A percentile compares a stretch with the other conserved stretches of the same genome.
Conservation (phyloP, 2,888 invertebrate genomes). For the Orchestes rusci region DNA sequence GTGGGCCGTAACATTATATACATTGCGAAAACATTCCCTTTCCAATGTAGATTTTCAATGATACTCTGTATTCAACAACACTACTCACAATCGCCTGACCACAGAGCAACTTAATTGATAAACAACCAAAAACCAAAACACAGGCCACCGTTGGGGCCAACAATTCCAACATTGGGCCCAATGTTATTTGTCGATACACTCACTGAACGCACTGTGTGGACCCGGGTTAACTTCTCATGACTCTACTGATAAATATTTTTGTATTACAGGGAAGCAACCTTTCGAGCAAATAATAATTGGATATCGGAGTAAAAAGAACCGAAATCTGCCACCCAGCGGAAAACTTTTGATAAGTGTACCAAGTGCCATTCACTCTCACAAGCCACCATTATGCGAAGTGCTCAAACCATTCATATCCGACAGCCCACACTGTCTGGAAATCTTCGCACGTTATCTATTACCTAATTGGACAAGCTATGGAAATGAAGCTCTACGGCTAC, state of each 20-base stretch:
- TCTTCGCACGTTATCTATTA: slow-evolving; percentile 86
- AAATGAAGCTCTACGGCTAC: slow-evolving; percentile 77
- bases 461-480: slow-evolving; percentile 83
- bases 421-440: slow-evolving; percentile 65
- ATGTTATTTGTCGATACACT: too few species aligned
- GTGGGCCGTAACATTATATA: too few species aligned
- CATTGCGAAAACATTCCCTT: too few species aligned
- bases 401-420: slow-evolving; percentile 51
- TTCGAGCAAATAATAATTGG: slow-evolving; percentile 76
- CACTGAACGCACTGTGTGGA: too few species aligned
- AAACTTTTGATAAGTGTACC: slow-evolving; percentile 76
- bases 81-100: too few species aligned
- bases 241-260: neutral
- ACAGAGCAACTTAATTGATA: too few species aligned
- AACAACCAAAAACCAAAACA: too few species aligned
- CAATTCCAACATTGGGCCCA: too few species aligned
- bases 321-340: slow-evolving; percentile 39
- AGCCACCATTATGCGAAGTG: slow-evolving; percentile 79
- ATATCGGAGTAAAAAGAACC: slow-evolving; percentile 30
- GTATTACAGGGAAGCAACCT: slow-evolving; percentile 62
- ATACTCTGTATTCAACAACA: too few species aligned
- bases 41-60: too few species aligned
- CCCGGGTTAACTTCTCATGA: too few species aligned
- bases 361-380: slow-evolving; percentile 90
- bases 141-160: too few species aligned